Conservation (phyloP, 2,113 vertebrate genomes). For the Manacus vitellinus region DNA sequence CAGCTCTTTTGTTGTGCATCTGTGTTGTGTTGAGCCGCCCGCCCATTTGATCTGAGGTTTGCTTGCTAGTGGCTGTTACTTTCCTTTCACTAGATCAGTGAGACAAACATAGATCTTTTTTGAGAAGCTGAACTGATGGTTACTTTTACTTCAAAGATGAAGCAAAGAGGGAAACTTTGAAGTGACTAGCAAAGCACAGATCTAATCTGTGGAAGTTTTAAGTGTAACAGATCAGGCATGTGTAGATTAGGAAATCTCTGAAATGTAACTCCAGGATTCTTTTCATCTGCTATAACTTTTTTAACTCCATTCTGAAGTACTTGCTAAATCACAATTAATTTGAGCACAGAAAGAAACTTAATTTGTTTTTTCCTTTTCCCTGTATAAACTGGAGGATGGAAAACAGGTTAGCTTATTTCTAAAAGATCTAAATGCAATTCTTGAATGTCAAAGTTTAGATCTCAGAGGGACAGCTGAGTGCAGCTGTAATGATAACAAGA, state of each 20-base stretch:
- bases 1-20: not conserved
- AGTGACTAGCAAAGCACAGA: not conserved
- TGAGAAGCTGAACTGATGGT: not conserved
- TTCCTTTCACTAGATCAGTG: not conserved
- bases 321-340: not conserved
- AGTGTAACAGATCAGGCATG: not conserved
- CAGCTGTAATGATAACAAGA: slow-evolving; percentile 21
- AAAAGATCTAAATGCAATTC: not conserved
- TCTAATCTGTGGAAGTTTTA: not conserved
- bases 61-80: not conserved
- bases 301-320: not conserved
- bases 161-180: not conserved
- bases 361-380: not conserved
- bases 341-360: not conserved
- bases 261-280: not conserved
- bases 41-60: not conserved
- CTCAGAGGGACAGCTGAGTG: not conserved
- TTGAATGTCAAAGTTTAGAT: slow-evolving; percentile 12
- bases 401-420: not conserved
- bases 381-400: not conserved
- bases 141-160: not conserved
- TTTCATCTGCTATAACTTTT: not conserved
- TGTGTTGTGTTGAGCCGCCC: not conserved
- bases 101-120: not conserved
- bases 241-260: not conserved